Evolutionary conservation across 2,797 vertebrate species (phyloP).

Genomic region (Limnodromus scolopaceus): DNA sequence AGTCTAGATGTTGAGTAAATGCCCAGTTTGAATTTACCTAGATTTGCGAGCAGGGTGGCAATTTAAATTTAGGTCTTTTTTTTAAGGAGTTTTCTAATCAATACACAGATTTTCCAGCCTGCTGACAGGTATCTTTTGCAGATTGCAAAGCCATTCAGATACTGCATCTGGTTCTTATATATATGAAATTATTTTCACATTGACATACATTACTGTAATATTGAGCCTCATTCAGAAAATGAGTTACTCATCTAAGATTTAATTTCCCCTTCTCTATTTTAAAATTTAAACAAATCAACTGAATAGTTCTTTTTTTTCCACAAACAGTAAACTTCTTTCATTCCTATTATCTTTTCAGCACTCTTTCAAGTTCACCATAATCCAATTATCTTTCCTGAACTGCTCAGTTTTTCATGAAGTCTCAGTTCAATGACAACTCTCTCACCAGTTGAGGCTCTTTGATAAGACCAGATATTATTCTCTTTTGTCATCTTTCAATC

Average conservation of each 20-base stretch:
- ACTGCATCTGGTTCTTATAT: neutral
- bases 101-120: neutral
- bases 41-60: neutral
- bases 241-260: neutral
- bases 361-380: neutral
- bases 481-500: neutral
- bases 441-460: neutral
- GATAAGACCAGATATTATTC: neutral
- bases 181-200: neutral
- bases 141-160: neutral
- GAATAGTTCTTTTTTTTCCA: neutral
- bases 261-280: neutral
- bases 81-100: neutral
- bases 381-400: neutral
- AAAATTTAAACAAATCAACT: neutral
- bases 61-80: neutral
- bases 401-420: neutral
- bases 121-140: neutral
- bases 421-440: neutral
- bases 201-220: neutral
- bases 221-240: neutral
- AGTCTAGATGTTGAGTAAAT: neutral
- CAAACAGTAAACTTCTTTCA: neutral
- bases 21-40: neutral
- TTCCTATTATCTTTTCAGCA: neutral